Base-by-base conservation (phyloP, 2,888 invertebrate genomes). In the Keiferia lycopersicella region DNA sequence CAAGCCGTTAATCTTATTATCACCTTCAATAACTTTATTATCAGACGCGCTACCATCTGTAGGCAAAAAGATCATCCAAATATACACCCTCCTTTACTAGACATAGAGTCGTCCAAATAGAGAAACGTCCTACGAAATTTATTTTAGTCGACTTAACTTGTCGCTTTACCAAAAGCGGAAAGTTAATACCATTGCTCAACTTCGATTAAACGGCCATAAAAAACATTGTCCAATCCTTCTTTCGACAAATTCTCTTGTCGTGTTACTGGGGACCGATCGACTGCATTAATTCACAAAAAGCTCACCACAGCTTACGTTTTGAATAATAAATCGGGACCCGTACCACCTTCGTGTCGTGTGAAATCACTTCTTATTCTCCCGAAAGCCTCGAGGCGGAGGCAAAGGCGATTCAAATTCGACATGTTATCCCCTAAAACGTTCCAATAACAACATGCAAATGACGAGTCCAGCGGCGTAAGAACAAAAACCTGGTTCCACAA, bases 1-100 rank as follows among this genome's bases (percentile, higher is more conserved):
- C 84, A 78, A 82, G 84, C 83, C 84, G 87, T 91, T 91, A 88
- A 91, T 91, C 91, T 91, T 91, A 90, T 90, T 90, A 90, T 87
- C 89, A 88, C 89, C 89, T 89, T 88, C 88, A 88, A 91, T 91
- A 91, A 91, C 88, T 89, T 89, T 86, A 90, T 90, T 86, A 91
- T 84, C 82, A 77, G 81, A 74, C 84, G 80, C 67, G 77, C 83
- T 71, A 89, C 82, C 84, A 77, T 86, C 78, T 71, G 85, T 86
- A 83, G 84, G 87, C 71, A 63, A 76, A n/a, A 68, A 65, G 68
- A 76, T 75, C 70, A 71, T 79, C 70, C 77, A 84, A 69, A 71
- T 76, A 80, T 84, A 84, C 79, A 77, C 73, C 77, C 71, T 76
- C 69, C 75, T 70, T 4, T 12, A 51, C 51, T 51, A 20, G 20